Percentiles rank a stretch among this genome's conserved stretches.
Evolutionary conservation across 1,140 invertebrate species (phyloP).

Genomic region (Zaprionus ghesquierei): DNA sequence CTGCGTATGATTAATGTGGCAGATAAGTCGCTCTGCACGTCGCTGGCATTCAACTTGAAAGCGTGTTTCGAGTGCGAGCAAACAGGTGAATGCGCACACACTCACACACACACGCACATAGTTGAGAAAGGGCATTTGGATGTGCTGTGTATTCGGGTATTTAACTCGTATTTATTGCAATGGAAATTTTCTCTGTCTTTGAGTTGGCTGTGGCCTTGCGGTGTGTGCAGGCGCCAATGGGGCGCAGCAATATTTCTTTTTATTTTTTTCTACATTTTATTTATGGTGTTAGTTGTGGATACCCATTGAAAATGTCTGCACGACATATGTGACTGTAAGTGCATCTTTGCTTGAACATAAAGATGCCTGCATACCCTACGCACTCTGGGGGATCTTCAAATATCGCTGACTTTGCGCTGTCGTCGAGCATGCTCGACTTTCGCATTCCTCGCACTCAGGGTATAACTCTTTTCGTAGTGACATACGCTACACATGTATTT

Average conservation of each 20-base stretch:
- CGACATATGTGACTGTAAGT: background rate
- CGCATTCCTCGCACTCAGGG: background rate
- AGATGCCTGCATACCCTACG: background rate
- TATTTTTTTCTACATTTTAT: background rate
- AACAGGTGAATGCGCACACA: background rate
- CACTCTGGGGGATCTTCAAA: background rate
- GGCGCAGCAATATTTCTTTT: background rate
- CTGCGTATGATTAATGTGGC: slow-evolving; percentile 71
- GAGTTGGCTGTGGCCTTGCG: too few species aligned
- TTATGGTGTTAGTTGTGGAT: background rate
- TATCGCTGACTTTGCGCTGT: too few species aligned
- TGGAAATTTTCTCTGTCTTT: background rate
- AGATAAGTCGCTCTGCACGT: slow-evolving; percentile 21
- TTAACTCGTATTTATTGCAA: background rate
- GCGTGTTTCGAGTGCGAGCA: slow-evolving; percentile 14
- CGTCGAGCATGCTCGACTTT: background rate
- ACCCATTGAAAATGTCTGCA: background rate
- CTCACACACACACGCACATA: background rate
- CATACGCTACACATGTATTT: slow-evolving; percentile 6
- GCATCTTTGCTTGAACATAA: background rate
- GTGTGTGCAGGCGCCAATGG: background rate
- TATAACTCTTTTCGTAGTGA: slow-evolving; percentile 22
- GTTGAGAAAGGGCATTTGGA: background rate
- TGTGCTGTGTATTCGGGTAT: background rate
- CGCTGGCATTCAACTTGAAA: slow-evolving; percentile 71